A percentile compares a stretch with the other conserved stretches of the same genome.
phyloP scores from a whole-genome alignment of 1,140 invertebrate genomes.

The Sinella curviseta region DNA sequence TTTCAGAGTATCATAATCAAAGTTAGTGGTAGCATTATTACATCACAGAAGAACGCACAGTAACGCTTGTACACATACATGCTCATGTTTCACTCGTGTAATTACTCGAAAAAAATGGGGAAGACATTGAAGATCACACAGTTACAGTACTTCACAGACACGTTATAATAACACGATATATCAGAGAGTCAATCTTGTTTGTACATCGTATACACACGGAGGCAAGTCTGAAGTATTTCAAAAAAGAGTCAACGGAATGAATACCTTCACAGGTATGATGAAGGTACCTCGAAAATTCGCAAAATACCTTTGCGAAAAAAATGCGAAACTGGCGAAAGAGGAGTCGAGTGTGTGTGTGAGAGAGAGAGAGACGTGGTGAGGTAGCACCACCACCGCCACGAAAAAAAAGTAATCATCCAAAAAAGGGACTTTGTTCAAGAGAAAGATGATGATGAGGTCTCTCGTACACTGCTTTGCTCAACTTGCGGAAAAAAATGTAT shows the following conservation, averaged over 20 bases:
- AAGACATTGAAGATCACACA: background rate
- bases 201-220: too few species aligned
- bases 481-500: too few species aligned
- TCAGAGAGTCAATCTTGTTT: too few species aligned
- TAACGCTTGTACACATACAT: too few species aligned
- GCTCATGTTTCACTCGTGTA: too few species aligned
- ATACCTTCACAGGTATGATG: background rate
- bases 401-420: background rate
- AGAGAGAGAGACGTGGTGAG: background rate
- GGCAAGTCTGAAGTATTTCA: too few species aligned
- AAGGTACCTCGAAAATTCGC: background rate
- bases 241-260: background rate
- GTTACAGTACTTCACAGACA: too few species aligned
- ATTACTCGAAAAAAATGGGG: too few species aligned
- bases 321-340: background rate
- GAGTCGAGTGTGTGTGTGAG: background rate
- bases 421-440: background rate
- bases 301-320: background rate
- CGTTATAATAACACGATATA: too few species aligned
- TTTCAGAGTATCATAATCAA: background rate
- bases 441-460: too few species aligned
- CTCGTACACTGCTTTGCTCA: too few species aligned
- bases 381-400: background rate
- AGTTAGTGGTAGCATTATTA: background rate
- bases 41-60: background rate